Evolutionary conservation across 2,797 vertebrate genomes (phyloP), one percentile per base, ranked within the genome.

Genomic region (Chrysocyon brachyurus): DNA sequence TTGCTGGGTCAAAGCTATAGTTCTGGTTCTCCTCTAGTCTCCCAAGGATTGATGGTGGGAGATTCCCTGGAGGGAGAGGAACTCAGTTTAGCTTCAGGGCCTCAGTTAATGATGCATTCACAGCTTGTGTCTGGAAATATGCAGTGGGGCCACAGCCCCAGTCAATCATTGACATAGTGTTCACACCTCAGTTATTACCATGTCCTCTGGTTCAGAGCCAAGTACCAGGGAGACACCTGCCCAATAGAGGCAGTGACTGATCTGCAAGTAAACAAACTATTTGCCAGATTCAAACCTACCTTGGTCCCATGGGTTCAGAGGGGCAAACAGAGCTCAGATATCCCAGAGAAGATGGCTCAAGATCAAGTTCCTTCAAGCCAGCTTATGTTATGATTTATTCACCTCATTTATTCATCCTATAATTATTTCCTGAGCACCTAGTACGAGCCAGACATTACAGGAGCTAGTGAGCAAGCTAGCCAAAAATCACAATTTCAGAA

Each of bases 131-230:
- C 75, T 66, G 63, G 33, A 92, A 97, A 88, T 75, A 79, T 17
- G 94, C 87, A 75, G 85, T 31, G 16, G 7, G 17, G 63, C 0
- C 1, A 6, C 0, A 3, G 46, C 15, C 19, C 36, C 63, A 33
- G 98, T 97, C 82, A 97, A 93, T 98, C 90, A 97, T 97, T 96
- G 89, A 96, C 87, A 17, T 0, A 16, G 15, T 1, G 0, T 93
- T 98, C 96, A 96, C 85, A 87, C 94, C 90, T 97, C 77, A 57
- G 40, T 88, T 91, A 77, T 68, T 83, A 64, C 96, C 0, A 2
- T 66, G 93, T 94, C 89, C 92, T 94, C 90, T 93, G 95, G 87
- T 93, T 93, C 87, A 63, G 31, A 89, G 94, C 52, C 83, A 31
- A 59, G 72, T 0, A 0, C 78, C 63, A 94, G 64, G 79, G 59